A percentile compares a stretch with the other conserved stretches of the same genome.
These are phyloP conservation scores for Sphyrna mokarran DNA, from an alignment of 2,113 vertebrate species.

Conservation along the genomic window DNA sequence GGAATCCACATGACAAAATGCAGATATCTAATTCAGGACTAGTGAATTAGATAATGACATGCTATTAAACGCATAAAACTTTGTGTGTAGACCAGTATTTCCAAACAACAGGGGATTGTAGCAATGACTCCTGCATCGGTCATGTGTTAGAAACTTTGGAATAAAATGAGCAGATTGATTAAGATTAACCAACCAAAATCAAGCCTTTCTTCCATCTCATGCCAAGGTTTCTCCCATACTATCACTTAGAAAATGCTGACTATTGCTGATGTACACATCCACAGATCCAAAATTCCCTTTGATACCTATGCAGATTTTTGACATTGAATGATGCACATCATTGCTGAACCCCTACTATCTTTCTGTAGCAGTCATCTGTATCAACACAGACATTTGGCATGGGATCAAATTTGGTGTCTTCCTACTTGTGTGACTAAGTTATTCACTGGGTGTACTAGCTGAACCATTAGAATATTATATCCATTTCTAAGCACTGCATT, in stretches of 20 bases:
- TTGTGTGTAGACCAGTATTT: not conserved
- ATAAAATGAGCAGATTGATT: not conserved
- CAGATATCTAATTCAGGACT: not conserved
- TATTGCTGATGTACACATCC: not conserved
- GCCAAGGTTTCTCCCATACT: too few relatives aligned
- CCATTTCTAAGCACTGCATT: too few relatives aligned
- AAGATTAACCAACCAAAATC: not conserved
- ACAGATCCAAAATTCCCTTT: not conserved
- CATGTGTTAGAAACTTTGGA: not conserved
- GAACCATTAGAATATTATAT: not conserved
- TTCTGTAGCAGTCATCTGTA: not conserved
- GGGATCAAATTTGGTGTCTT: not conserved
- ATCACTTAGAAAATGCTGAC: not conserved
- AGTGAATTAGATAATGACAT: not conserved
- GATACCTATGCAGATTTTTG: not conserved
- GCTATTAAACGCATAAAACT: not conserved
- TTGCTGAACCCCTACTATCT: not conserved
- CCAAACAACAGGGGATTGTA: not conserved
- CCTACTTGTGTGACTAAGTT: not conserved
- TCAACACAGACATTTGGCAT: not conserved
- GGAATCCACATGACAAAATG: not conserved
- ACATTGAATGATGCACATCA: not conserved
- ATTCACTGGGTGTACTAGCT: not conserved
- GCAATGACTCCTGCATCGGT: not conserved
- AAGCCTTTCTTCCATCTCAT: not conserved